Evolutionary conservation across 2,888 invertebrate genomes (phyloP), one percentile per base, ranked within the genome.

Genomic region (Drosophila recens): DNA sequence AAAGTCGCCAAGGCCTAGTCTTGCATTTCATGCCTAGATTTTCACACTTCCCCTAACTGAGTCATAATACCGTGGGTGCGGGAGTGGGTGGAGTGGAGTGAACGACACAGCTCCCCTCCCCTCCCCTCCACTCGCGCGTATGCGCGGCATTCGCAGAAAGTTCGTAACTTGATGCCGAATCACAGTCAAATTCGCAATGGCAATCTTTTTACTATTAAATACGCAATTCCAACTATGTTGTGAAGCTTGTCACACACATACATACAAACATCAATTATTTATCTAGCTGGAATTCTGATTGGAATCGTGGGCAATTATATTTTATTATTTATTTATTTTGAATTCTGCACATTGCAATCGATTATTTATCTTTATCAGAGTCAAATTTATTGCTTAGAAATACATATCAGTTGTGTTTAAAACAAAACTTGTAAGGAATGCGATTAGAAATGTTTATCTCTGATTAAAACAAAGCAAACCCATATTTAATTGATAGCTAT

Each of bases 41-140:
- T 87, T 83, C 82, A 70, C 82, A 76, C 85, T 66, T 79, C 57
- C 65, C 57, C 57, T 17, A 67, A 69, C 87, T 80, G 84, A 89
- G 53, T 84, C 84, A 87, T 70, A 52, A 53, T 42, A 59, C 42
- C 6, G 46, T 11, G 30, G 36, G 54, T n/a, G 45, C 1, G 11
- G 34, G 11, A 34, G 34, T 40, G 15, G 48, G 42, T 23, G 15
- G 38, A 4, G 23, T 23, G 23, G 23, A 2, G 34, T 34, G 33
- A 42, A 36, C 27, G 34, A 20, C 10, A 23, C 27, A 42, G n/a
- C 51, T 36, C 20, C 4, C 52, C 45, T 64, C 64, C 36, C 27
- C 6, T 3, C 8, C 30, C 4, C 56, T 42, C 69, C 64, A 33
- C 52, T 45, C 69, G 0, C 64, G 33, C 67, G 53, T 45, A 58